Conservation (phyloP, 2,113 vertebrate genomes). For the Platichthys flesus region DNA sequence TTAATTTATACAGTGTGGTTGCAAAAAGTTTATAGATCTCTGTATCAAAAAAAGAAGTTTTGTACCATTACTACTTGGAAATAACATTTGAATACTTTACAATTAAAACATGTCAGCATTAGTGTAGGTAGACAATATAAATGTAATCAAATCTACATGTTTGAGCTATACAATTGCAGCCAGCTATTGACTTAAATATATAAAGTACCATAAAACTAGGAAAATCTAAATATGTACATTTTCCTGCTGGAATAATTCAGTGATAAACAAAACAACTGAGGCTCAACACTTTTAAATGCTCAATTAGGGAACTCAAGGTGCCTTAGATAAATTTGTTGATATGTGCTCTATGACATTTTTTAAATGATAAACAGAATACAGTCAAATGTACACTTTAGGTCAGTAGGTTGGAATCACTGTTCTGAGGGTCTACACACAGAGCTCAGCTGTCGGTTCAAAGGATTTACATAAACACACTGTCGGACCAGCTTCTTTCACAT, state of each 20-base stretch:
- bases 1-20: slow-evolving; percentile 68
- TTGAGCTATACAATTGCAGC: slow-evolving; percentile 77
- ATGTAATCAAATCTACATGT: slow-evolving; percentile 79
- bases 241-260: slow-evolving; percentile 52
- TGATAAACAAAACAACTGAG: no score
- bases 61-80: slow-evolving; percentile 66
- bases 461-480: slow-evolving; percentile 8
- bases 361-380: slow-evolving; percentile 48
- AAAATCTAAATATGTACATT: slow-evolving; percentile 71
- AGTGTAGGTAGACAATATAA: slow-evolving; percentile 83
- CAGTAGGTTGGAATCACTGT: slow-evolving; percentile 23
- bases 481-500: slow-evolving; percentile 25
- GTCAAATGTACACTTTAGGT: slow-evolving; percentile 44
- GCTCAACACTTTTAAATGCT: slow-evolving; percentile 6
- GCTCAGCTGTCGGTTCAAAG: slow-evolving; percentile 14
- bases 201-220: slow-evolving; percentile 74
- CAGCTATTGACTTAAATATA: slow-evolving; percentile 45
- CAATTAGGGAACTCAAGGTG: slow-evolving; percentile 63
- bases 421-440: slow-evolving; percentile 7
- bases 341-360: slow-evolving; percentile 47
- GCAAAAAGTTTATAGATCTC: slow-evolving; percentile 63
- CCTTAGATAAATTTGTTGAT: slow-evolving; percentile 43
- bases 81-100: slow-evolving; percentile 84
- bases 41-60: slow-evolving; percentile 59
- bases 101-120: slow-evolving; percentile 84